Base-by-base conservation (phyloP, 2,113 vertebrate species). In the Himantopus leucocephalus region DNA sequence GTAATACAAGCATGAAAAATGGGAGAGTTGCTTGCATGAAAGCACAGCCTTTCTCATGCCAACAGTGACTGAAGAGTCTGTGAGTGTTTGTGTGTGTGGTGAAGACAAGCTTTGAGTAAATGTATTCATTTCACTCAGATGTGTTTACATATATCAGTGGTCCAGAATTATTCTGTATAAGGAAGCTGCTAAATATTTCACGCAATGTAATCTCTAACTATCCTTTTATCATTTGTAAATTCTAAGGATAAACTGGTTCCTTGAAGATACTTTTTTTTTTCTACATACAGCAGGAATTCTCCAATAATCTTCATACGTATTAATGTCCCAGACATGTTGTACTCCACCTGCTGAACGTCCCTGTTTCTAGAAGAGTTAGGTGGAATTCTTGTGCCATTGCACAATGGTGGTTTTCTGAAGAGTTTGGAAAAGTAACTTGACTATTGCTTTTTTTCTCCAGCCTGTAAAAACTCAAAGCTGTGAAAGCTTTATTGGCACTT, bases 401-500 rank as follows among this genome's bases (percentile, higher is more conserved):
- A 52, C 6, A 58, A 6, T 53, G 45, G 26, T 80, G 18, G 10
- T 3, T 14, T 60, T 95, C 91, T 84, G 32, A 92, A 83, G 34
- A 86, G 53, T 71, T 75, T 87, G 93, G 10, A 82, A 66, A 96
- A 84, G 47, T 94, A 53, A 74, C 55, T 96, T 80, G 9, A 80
- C 35, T 88, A 7, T 55, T 70, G 24, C 21, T 26, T 53, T 94
- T 37, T 63, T 55, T 6, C 35, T 71, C 48, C 56, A 91, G 21
- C 58, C 62, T 87, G 68, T 96, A 92, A 67, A 87, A 67, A 48
- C 39, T 58, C 39, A 85, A 84, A 53, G 41, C 39, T 77, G 21
- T 96, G 79, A 95, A 79, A 97, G 47, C 24, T 96, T 91, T 88
- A 79, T 73, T 93, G 91, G 34, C 18, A 56, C 52, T 72, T 96